phyloP scores from a whole-genome alignment of 2,888 invertebrate species.

The Volucella zonaria region DNA sequence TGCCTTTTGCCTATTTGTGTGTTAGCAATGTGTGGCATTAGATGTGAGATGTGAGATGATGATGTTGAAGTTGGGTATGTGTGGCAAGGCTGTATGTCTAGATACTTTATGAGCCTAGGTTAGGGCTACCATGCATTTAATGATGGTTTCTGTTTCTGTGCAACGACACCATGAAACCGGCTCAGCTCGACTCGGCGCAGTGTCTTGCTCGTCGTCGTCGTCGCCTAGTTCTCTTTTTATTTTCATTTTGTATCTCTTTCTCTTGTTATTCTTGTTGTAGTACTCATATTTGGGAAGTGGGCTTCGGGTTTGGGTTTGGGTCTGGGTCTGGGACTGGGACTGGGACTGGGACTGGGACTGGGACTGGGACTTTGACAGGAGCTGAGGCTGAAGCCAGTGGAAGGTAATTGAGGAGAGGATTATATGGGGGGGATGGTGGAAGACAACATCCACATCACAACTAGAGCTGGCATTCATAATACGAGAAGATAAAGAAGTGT shows the following conservation, averaged over 20 bases:
- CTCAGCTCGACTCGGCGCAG: constrained; percentile 2
- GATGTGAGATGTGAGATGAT: constrained; percentile 15
- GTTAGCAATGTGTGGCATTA: constrained; percentile 32
- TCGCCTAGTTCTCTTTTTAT: constrained; percentile 38
- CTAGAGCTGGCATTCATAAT: constrained; percentile 37
- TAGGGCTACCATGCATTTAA: constrained; percentile 59
- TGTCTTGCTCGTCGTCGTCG: constrained; percentile 19
- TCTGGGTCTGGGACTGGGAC: too few species aligned
- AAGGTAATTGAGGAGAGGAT: too few species aligned
- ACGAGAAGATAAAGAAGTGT: constrained; percentile 33
- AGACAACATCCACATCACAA: constrained; percentile 5
- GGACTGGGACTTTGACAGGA: too few species aligned
- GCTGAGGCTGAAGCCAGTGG: too few species aligned
- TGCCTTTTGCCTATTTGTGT: constrained; percentile 5
- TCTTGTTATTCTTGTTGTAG: constrained; percentile 36
- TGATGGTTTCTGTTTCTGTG: constrained; percentile 44
- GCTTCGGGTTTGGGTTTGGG: neutral
- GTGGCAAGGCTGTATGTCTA: constrained; percentile 67
- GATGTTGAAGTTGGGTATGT: constrained; percentile 66
- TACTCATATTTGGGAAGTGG: neutral
- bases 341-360: too few species aligned
- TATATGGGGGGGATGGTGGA: too few species aligned
- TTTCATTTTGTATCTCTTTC: constrained; percentile 28
- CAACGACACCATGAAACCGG: constrained; percentile 43
- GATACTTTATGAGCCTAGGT: constrained; percentile 66